Evolutionary conservation across 2,888 invertebrate genomes (phyloP), one percentile per base, ranked within the genome.

Genomic region (Lasioglossum zephyrum): DNA sequence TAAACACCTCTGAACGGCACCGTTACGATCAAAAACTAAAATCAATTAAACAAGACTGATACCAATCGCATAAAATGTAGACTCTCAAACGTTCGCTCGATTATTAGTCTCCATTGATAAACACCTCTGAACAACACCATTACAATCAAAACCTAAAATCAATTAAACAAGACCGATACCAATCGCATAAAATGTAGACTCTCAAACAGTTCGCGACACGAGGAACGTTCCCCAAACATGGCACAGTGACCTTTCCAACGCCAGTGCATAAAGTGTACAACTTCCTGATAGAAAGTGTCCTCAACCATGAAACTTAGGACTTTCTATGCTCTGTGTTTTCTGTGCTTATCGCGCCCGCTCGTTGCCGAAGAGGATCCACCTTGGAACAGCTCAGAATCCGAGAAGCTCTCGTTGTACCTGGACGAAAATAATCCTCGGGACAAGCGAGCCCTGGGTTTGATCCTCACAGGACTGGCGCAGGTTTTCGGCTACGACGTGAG

Each of bases 401-500:
- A 41, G 11, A 11, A 31, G 8, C 13, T 16, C n/a, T 13, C 31
- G n/a, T 44, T 66, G 13, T 41, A 41, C 39, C 41, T 70, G 41
- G 36, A 1, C 3, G 26, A 66, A 13, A 18, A 57, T 4, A 92
- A 88, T 9, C 77, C 89, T 0, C 89, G 95, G 0, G 94, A 94
- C 53, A 95, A 95, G 84, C 91, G 95, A 76, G 94, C 94, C 1
- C 78, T 95, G 5, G 95, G 95, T 6, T 84, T 95, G 18, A 90
- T 95, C 9, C 89, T 95, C 0, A 94, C 94, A 31, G 95, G 95
- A 5, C 74, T 95, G 47, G 94, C 94, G 1, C 93, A 93, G 75
- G 94, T 94, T 6, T 91, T 95, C 8, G 95, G 95, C 0, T 95
- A 94, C 82, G 92, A 90, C 1, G 87, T 93, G 18, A 89, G 93